phyloP scores from a whole-genome alignment of 2,888 invertebrate genomes.

The Vesta saturnalis region DNA sequence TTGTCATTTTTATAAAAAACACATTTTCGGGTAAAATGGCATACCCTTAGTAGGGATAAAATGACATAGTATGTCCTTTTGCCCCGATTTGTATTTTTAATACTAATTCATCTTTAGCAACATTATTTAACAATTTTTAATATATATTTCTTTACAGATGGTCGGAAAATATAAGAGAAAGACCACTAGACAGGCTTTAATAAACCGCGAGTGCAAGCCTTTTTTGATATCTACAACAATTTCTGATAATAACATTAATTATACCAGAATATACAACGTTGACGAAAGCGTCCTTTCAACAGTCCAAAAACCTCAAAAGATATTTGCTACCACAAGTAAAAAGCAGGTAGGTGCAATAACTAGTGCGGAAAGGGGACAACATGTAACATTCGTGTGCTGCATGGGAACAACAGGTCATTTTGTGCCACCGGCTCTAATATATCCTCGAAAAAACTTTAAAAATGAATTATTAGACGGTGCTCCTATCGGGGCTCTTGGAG shows the following conservation, averaged over 20 bases:
- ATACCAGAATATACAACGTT: background rate
- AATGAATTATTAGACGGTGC: conserved; percentile 51
- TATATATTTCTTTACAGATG: background rate
- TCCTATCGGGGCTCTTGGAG: conserved; percentile 53
- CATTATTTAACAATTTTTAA: background rate
- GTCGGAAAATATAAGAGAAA: background rate
- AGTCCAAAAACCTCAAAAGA: background rate
- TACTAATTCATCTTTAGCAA: background rate
- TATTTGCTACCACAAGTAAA: background rate
- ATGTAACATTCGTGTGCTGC: background rate
- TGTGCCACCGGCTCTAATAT: conserved; percentile 54
- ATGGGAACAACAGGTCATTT: background rate
- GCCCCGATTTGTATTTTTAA: background rate
- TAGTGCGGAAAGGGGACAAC: background rate
- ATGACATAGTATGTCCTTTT: no score
- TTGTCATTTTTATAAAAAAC: no score
- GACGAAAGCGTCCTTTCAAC: background rate
- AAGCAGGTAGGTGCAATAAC: background rate
- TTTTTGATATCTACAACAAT: background rate
- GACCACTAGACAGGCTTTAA: background rate
- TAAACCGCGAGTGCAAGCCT: background rate
- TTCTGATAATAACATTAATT: background rate
- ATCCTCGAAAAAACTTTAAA: conserved; percentile 48
- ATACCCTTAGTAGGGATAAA: no score
- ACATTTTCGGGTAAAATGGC: no score